These are phyloP conservation scores for Cotesia glomerata DNA, from an alignment of 1,140 invertebrate species.

Conservation along the genomic window DNA sequence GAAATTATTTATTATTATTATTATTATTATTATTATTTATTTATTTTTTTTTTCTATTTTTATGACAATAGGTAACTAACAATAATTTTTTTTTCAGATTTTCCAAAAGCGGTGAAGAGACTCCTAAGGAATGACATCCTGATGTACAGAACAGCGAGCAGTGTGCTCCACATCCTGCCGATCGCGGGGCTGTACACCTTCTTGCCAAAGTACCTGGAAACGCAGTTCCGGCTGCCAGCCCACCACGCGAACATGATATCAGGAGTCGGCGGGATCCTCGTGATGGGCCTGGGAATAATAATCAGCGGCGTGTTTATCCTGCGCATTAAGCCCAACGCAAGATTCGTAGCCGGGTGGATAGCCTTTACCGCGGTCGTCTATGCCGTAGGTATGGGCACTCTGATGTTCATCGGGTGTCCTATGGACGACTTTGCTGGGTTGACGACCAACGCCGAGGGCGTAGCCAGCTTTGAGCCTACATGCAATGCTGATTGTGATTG, in stretches of 20 bases:
- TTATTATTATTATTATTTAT: too few species aligned
- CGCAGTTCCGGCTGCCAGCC: conserved; percentile 86
- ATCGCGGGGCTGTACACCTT: conserved; percentile 92
- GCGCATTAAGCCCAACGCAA: conserved; percentile 80
- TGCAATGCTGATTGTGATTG: conserved; percentile 77
- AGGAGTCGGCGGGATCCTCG: conserved; percentile 88
- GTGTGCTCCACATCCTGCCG: conserved; percentile 86
- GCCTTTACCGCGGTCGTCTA: conserved; percentile 87
- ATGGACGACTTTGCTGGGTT: conserved; percentile 82
- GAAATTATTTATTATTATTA: too few species aligned
- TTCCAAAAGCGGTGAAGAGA: conserved; percentile 84
- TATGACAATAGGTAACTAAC: too few species aligned
- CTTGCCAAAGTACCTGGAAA: conserved; percentile 91
- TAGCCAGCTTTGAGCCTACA: conserved; percentile 62
- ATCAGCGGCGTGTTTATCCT: conserved; percentile 86
- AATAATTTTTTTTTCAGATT: conserved; percentile 67
- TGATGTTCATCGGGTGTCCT: conserved; percentile 90
- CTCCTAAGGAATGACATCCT: conserved; percentile 89
- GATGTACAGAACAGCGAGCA: conserved; percentile 87
- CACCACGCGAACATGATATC: conserved; percentile 90
- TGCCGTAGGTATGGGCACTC: conserved; percentile 82
- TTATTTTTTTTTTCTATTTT: too few species aligned
- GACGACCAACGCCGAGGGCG: conserved; percentile 53
- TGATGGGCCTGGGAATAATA: conserved; percentile 90
- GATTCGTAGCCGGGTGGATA: conserved; percentile 89